Evolutionary conservation across 2,888 invertebrate genomes (phyloP).

Genomic region (Crossocerus cetratus): DNA sequence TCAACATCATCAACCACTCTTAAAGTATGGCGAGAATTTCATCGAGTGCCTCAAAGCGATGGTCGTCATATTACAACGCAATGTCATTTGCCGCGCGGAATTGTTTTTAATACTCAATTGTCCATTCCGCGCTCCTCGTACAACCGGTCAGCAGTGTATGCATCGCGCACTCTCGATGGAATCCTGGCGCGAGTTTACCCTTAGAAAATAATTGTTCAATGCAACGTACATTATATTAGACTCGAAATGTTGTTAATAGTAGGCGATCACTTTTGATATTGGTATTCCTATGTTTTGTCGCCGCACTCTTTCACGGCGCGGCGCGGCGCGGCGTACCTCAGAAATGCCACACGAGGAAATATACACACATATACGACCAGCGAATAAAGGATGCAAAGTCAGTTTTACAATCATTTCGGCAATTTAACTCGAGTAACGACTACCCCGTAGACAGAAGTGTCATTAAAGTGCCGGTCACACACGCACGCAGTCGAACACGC

Average conservation of each 20-base stretch:
- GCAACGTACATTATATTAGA: constrained; percentile 12
- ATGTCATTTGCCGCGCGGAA: too few species aligned
- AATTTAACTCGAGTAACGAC: constrained; percentile 29
- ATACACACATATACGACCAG: constrained; percentile 2
- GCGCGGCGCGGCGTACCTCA: constrained; percentile 2
- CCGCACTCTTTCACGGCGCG: not conserved
- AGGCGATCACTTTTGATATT: constrained; percentile 3
- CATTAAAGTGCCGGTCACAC: constrained; percentile 29
- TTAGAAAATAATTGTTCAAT: constrained; percentile 18
- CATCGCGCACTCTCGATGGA: constrained; percentile 16
- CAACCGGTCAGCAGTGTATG: too few species aligned
- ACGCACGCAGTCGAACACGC: constrained; percentile 15
- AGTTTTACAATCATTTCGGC: constrained; percentile 28
- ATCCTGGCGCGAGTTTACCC: constrained; percentile 13
- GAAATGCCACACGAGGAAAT: constrained; percentile 8
- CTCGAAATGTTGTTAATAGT: constrained; percentile 12
- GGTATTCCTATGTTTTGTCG: constrained; percentile 8
- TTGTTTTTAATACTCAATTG: too few species aligned
- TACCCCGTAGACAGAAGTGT: constrained; percentile 15
- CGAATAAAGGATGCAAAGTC: constrained; percentile 26
- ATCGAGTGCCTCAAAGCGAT: not conserved
- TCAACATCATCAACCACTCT: constrained; percentile 5
- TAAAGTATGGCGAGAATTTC: not conserved
- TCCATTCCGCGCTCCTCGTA: too few species aligned
- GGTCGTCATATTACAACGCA: not conserved